These are phyloP conservation scores for Trochalopteron elliotii DNA, from an alignment of 2,113 vertebrate species.

Conservation along the genomic window DNA sequence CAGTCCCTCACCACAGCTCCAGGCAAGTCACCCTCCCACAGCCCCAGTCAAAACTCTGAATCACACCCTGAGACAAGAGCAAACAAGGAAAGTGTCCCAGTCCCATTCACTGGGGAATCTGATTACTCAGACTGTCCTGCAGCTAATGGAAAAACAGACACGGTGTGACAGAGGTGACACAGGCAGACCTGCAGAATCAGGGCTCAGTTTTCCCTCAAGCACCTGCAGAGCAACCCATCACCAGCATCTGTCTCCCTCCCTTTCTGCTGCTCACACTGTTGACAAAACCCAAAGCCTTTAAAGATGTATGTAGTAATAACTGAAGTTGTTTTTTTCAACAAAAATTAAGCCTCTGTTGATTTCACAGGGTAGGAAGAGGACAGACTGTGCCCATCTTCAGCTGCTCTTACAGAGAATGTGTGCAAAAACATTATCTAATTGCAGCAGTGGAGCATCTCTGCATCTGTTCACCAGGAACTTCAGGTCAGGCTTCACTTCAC, in stretches of 20 bases:
- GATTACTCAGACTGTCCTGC: background rate
- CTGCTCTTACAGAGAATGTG: background rate
- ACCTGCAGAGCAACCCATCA: background rate
- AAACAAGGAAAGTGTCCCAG: background rate
- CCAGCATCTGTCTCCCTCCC: background rate
- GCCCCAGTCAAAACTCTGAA: background rate
- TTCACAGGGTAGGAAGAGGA: background rate
- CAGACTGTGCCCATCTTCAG: background rate
- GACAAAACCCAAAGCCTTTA: background rate
- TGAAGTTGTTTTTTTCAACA: background rate
- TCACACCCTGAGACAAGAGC: background rate
- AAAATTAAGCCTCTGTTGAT: background rate
- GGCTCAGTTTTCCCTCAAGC: background rate
- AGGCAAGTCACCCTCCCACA: background rate
- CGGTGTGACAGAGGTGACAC: background rate
- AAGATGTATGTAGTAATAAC: background rate
- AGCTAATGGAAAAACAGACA: background rate
- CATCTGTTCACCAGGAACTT: background rate
- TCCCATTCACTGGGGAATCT: background rate
- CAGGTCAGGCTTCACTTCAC: background rate
- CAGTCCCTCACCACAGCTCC: background rate
- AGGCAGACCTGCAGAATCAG: background rate
- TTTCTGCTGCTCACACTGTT: background rate
- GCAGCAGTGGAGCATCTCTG: background rate
- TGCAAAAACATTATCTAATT: background rate